phyloP scores from a whole-genome alignment of 1,140 invertebrate species.

The Drosophila gunungcola region DNA sequence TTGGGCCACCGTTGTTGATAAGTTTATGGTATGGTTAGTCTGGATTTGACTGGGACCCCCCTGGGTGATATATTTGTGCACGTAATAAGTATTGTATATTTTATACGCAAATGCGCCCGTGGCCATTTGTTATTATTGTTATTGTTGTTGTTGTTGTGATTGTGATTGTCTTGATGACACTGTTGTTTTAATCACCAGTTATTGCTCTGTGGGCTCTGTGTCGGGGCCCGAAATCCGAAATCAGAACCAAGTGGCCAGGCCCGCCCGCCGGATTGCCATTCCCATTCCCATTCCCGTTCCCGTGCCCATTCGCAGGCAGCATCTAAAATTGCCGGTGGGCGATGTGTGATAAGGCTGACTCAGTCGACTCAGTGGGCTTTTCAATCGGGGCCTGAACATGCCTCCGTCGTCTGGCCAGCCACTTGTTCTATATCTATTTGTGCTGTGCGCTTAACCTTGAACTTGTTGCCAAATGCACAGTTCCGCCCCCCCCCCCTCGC shows the following conservation, averaged over 20 bases:
- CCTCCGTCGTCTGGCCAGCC: conserved; percentile 43
- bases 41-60: conserved; percentile 18
- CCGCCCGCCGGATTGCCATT: conserved; percentile 26
- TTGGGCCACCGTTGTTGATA: conserved; percentile 16
- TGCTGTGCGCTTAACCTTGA: conserved; percentile 52
- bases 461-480: conserved; percentile 58
- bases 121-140: conserved; percentile 29
- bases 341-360: conserved; percentile 64
- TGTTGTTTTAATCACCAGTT: conserved; percentile 58
- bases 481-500: background rate
- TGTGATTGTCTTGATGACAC: conserved; percentile 27
- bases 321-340: conserved; percentile 29
- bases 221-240: conserved; percentile 73
- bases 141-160: conserved; percentile 33
- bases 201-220: conserved; percentile 31
- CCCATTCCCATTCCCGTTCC: conserved; percentile 8
- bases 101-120: conserved; percentile 34
- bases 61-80: conserved; percentile 15
- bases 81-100: conserved; percentile 9
- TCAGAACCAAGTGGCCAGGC: conserved; percentile 36
- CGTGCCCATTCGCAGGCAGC: conserved; percentile 27
- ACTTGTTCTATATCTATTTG: conserved; percentile 8
- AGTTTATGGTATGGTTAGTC: conserved; percentile 22
- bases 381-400: conserved; percentile 73
- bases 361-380: conserved; percentile 33